These are phyloP conservation scores for Platichthys stellatus DNA, from an alignment of 2,113 vertebrate species.

Conservation along the genomic window DNA sequence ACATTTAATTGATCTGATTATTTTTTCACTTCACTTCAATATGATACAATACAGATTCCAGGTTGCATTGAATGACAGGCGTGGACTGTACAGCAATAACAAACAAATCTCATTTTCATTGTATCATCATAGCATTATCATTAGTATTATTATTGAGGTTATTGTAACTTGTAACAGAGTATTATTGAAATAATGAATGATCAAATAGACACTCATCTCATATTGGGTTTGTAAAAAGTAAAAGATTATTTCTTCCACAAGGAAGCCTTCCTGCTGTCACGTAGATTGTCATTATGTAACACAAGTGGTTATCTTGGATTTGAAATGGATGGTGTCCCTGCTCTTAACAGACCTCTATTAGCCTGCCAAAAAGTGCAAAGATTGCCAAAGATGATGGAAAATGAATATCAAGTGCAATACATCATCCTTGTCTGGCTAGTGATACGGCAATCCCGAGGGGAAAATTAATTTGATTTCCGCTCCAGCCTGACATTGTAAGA, in stretches of 20 bases:
- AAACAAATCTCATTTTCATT: background rate
- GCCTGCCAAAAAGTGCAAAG: constrained; percentile 70
- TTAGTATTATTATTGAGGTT: background rate
- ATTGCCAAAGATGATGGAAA: constrained; percentile 80
- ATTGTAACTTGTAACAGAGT: background rate
- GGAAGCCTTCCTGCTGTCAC: constrained; percentile 25
- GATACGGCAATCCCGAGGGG: constrained; percentile 72
- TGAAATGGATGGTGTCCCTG: constrained; percentile 66
- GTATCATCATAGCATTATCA: constrained; percentile 8
- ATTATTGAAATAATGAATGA: background rate
- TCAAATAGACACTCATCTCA: constrained; percentile 4
- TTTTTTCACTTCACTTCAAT: background rate
- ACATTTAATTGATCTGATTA: background rate
- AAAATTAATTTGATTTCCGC: constrained; percentile 83
- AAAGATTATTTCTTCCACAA: background rate
- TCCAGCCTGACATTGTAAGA: constrained; percentile 78
- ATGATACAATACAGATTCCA: background rate
- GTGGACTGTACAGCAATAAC: background rate
- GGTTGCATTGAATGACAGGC: background rate
- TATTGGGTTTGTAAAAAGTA: constrained; percentile 17
- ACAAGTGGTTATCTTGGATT: constrained; percentile 66
- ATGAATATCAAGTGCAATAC: constrained; percentile 82
- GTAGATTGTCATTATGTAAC: constrained; percentile 37
- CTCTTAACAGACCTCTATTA: constrained; percentile 71
- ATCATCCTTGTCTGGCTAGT: constrained; percentile 79